phyloP scores from a whole-genome alignment of 2,888 invertebrate genomes.

The Macrophya annulata region DNA sequence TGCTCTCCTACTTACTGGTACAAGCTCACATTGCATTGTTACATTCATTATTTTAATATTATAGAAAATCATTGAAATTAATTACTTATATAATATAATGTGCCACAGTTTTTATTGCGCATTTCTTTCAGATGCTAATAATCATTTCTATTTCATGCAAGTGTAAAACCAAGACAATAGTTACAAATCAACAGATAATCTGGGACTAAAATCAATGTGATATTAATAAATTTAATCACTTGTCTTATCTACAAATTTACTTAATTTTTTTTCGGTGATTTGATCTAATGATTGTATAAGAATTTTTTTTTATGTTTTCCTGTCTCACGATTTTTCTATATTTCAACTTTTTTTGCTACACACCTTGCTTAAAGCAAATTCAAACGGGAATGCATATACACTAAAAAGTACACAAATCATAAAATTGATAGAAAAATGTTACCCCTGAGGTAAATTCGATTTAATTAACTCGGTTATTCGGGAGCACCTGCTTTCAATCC shows the following conservation, averaged over 20 bases:
- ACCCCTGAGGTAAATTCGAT: background rate
- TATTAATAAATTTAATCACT: background rate
- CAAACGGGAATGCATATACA: background rate
- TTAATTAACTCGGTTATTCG: constrained; percentile 6
- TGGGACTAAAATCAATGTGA: constrained; percentile 34
- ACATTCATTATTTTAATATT: constrained; percentile 59
- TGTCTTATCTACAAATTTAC: background rate
- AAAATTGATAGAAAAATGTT: constrained; percentile 24
- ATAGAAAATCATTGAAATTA: constrained; percentile 57
- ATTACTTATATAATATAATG: constrained; percentile 46
- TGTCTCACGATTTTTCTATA: constrained; percentile 29
- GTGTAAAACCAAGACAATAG: background rate
- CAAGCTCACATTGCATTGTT: constrained; percentile 63
- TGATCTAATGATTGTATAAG: constrained; percentile 9
- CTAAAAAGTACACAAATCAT: background rate
- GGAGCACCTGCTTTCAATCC: constrained; percentile 25
- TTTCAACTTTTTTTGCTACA: background rate
- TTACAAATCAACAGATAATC: constrained; percentile 18
- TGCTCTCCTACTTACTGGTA: constrained; percentile 65
- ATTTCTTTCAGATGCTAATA: constrained; percentile 39
- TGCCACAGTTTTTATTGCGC: constrained; percentile 12
- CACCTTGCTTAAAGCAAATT: constrained; percentile 15
- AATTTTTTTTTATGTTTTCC: background rate
- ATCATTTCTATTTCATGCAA: constrained; percentile 34
- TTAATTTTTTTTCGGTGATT: background rate